Percentiles rank a stretch among this genome's conserved stretches.
Conservation (phyloP, 2,113 vertebrate species). For the Gila orcuttii region DNA sequence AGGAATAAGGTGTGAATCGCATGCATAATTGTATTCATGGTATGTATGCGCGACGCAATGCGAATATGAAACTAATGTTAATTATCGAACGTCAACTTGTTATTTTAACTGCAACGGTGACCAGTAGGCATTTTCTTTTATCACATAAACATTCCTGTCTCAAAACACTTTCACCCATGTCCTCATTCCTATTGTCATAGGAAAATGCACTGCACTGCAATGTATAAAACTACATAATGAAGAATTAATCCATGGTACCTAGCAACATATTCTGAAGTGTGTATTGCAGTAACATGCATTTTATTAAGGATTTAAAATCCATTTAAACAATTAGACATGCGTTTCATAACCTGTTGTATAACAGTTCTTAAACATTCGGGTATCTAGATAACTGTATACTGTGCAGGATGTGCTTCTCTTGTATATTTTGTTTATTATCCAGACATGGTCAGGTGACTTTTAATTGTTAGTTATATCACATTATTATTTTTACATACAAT, state of each 20-base stretch:
- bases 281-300: not conserved
- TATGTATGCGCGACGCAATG: not conserved
- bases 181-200: not conserved
- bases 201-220: not conserved
- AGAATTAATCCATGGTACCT: not conserved
- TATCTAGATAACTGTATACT: not conserved
- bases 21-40: constrained; percentile 7
- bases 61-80: not conserved
- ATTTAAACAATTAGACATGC: not conserved
- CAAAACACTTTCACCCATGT: not conserved
- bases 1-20: not conserved
- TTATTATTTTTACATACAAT: constrained; percentile 2
- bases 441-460: not conserved
- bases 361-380: not conserved
- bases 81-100: not conserved
- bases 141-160: constrained; percentile 7
- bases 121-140: not conserved
- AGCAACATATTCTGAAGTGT: not conserved
- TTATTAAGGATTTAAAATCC: constrained; percentile 11
- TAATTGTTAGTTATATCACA: not conserved
- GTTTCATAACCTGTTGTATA: not conserved
- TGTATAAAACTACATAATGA: not conserved
- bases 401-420: not conserved
- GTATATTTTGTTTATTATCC: not conserved
- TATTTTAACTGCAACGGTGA: not conserved